These are phyloP conservation scores for Sternarchorhynchus goeldii DNA, from an alignment of 2,797 vertebrate species.

Conservation along the genomic window DNA sequence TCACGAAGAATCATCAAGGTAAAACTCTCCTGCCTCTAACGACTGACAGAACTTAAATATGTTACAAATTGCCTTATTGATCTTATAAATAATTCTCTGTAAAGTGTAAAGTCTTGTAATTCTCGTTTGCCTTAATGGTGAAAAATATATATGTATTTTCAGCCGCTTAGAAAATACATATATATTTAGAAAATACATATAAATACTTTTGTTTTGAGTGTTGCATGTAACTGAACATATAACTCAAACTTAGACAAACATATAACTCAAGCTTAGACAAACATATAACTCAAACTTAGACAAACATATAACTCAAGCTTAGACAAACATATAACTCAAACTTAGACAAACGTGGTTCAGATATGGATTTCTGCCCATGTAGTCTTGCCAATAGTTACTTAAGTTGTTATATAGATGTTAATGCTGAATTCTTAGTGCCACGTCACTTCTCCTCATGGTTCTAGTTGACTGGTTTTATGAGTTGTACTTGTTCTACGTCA, in stretches of 20 bases:
- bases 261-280: background rate
- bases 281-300: background rate
- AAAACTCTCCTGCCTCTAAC: background rate
- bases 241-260: too few species aligned
- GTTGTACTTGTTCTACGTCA: too few species aligned
- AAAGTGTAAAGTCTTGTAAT: too few species aligned
- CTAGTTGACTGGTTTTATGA: too few species aligned
- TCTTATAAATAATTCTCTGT: constrained; percentile 6
- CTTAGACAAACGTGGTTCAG: background rate
- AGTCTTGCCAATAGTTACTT: background rate
- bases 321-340: too few species aligned
- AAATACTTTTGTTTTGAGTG: too few species aligned
- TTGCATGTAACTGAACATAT: background rate
- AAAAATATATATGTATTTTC: background rate
- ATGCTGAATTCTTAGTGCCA: background rate
- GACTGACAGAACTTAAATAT: constrained; percentile 9
- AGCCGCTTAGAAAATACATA: background rate
- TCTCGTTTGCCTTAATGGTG: background rate
- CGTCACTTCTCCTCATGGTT: background rate
- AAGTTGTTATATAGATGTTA: background rate
- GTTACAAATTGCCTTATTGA: constrained; percentile 5
- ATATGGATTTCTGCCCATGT: background rate
- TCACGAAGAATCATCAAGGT: background rate
- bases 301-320: too few species aligned
- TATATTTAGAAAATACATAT: background rate